Base-by-base conservation (phyloP, 2,888 invertebrate species). In the Pollenia angustigena region DNA sequence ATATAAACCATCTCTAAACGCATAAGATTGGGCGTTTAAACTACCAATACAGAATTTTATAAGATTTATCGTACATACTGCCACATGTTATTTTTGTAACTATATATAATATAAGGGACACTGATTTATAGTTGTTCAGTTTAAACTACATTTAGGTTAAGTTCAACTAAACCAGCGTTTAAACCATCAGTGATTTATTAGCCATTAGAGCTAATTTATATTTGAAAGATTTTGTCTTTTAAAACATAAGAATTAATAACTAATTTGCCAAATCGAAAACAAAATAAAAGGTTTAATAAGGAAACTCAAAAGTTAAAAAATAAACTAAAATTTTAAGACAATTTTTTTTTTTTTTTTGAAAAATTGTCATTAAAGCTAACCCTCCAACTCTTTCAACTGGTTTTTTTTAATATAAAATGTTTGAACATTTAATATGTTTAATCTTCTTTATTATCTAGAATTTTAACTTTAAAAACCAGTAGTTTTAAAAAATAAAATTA, bases 401-500 rank as follows among this genome's bases (percentile, higher is more conserved):
- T 32, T 6, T 32, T 32, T 32, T 32, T 32, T 40, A 8, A 60
- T n/a, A 8, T 32, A 46, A 12, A 46, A n/a, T 44, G n/a, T 4
- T n/a, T 42, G n/a, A 42, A 42, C 44, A 62, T 10, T 62, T n/a
- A 62, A 44, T 16, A 62, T 62, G 16, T 42, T 23, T 52, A 23
- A 16, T 71, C 8, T 54, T 44, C 12, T 71, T 14, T 40, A 42
- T 14, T 23, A 60, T 23, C 40, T 18, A 54, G 18, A 42, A 54
- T 18, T 54, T 18, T 14, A 52, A 6, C 12, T 81, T n/a, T 16
- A 52, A 82, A 75, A 82, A 82, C 81, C 75, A 75, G 81, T 75
- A 82, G 75, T 62, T 69, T 68, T 16, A 58, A 81, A 74, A 23
- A 56, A 16, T 44, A 52, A 80, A 69, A 69, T 80, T 58, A 71